A percentile compares a stretch with the other conserved stretches of the same genome.
phyloP scores from a whole-genome alignment of 2,888 invertebrate genomes.

The Eristalis pertinax region DNA sequence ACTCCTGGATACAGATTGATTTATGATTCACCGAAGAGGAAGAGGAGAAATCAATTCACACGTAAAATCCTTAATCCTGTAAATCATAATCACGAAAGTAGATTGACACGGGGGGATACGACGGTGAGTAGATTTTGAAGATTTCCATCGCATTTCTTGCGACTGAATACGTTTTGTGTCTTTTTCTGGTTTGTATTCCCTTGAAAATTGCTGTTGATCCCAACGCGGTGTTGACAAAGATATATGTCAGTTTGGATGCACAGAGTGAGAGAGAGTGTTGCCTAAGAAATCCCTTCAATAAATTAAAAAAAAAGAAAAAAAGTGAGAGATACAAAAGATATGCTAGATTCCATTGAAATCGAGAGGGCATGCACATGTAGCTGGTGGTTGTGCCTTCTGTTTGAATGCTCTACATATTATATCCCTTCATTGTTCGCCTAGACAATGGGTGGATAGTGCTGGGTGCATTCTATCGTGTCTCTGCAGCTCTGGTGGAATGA shows the following conservation, averaged over 20 bases:
- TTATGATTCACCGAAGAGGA: constrained; percentile 26
- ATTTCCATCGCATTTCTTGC: constrained; percentile 43
- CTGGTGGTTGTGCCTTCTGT: constrained; percentile 16
- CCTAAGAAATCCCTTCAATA: constrained; percentile 49
- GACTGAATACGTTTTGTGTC: neutral
- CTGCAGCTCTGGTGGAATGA: neutral
- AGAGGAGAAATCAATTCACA: constrained; percentile 60
- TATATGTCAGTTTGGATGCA: constrained; percentile 50
- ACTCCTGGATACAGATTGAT: constrained; percentile 43
- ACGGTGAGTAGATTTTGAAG: constrained; percentile 36
- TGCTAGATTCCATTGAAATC: constrained; percentile 8
- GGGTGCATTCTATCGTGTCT: neutral
- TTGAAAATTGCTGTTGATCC: constrained; percentile 51
- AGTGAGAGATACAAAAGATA: constrained; percentile 36
- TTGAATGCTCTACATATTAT: neutral
- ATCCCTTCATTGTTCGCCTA: neutral
- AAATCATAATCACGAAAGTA: constrained; percentile 67
- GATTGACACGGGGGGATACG: constrained; percentile 49
- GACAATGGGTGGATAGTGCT: neutral
- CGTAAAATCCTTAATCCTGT: constrained; percentile 69
- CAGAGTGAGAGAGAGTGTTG: neutral
- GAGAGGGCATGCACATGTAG: neutral
- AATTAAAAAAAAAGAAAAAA: constrained; percentile 48
- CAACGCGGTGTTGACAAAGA: constrained; percentile 69
- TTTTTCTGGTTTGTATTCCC: constrained; percentile 28